Conservation (phyloP, 30 jellyfish, hydroid and myxozoan species). For the Pseudorhiza aurosa region DNA sequence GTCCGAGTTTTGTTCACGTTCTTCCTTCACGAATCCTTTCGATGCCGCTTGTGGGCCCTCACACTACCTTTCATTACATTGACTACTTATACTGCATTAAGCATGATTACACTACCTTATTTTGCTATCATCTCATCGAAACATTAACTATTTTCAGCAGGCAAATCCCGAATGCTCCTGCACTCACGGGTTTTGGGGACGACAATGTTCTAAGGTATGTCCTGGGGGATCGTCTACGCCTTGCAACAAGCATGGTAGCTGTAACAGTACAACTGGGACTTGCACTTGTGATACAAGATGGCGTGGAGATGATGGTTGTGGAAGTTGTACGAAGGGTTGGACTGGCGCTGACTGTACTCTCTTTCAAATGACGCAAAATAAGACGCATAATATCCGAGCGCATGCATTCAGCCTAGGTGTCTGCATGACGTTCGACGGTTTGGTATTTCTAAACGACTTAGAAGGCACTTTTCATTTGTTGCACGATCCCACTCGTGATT, state of each 20-base stretch:
- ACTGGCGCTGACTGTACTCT: constrained; percentile 64
- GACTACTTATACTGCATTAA: too few relatives aligned
- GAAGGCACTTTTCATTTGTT: constrained; percentile 27
- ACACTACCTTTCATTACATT: too few relatives aligned
- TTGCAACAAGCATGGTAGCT: constrained; percentile 48
- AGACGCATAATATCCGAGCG: constrained; percentile 4
- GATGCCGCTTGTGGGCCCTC: too few relatives aligned
- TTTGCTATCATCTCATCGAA: too few relatives aligned
- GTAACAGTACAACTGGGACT: constrained; percentile 37
- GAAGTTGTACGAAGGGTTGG: constrained; percentile 48
- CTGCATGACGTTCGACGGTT: constrained; percentile 37
- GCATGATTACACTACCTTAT: too few relatives aligned
- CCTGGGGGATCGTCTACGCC: constrained; percentile 69
- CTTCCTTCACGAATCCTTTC: too few relatives aligned
- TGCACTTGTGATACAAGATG: constrained; percentile 73
- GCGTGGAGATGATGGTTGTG: constrained; percentile 51
- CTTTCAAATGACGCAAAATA: neutral
- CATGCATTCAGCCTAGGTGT: constrained; percentile 42
- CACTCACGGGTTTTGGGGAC: constrained; percentile 68
- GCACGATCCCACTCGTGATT: neutral
- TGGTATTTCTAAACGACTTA: constrained; percentile 14
- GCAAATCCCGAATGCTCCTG: constrained; percentile 37
- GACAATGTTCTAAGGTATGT: constrained; percentile 22
- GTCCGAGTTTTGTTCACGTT: too few relatives aligned
- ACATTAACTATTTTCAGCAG: constrained; percentile 5